phyloP scores from a whole-genome alignment of 2,888 invertebrate species.

The Caenorhabditis wallacei region DNA sequence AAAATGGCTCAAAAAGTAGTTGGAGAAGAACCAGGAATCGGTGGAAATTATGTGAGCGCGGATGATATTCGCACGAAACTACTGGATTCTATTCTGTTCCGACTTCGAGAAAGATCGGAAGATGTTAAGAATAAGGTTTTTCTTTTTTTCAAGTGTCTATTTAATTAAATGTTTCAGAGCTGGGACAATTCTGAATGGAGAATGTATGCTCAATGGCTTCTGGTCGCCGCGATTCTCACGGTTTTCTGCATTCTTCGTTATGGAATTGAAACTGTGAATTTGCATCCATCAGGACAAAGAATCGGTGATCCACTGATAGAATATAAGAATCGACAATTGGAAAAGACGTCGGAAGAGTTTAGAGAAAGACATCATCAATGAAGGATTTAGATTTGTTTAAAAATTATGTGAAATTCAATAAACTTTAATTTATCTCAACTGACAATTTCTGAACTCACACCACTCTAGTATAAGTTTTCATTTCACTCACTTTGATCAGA shows the following conservation, averaged over 20 bases:
- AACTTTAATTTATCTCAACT: too few relatives aligned
- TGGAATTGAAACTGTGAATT: slow-evolving; percentile 10
- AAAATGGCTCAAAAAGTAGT: not conserved
- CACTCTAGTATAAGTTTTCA: too few relatives aligned
- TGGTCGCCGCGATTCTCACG: slow-evolving; percentile 16
- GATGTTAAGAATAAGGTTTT: not conserved
- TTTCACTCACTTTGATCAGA: slow-evolving; percentile 70
- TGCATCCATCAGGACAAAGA: slow-evolving; percentile 6
- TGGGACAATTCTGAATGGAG: slow-evolving; percentile 18
- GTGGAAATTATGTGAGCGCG: not conserved
- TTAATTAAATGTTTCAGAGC: not conserved
- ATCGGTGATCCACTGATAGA: slow-evolving; percentile 10
- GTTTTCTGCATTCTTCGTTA: slow-evolving; percentile 42
- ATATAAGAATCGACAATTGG: slow-evolving; percentile 35
- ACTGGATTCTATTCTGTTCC: slow-evolving; percentile 31
- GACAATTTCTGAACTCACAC: too few relatives aligned
- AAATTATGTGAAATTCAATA: too few relatives aligned
- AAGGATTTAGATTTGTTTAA: too few relatives aligned
- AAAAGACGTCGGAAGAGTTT: slow-evolving; percentile 27
- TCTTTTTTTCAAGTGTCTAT: not conserved
- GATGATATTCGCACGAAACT: slow-evolving; percentile 38
- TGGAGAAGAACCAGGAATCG: not conserved
- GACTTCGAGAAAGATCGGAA: slow-evolving; percentile 15
- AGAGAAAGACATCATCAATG: slow-evolving; percentile 84
- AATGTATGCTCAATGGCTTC: slow-evolving; percentile 20